Conservation (phyloP, 2,113 vertebrate genomes). For the Paedocypris sp. region DNA sequence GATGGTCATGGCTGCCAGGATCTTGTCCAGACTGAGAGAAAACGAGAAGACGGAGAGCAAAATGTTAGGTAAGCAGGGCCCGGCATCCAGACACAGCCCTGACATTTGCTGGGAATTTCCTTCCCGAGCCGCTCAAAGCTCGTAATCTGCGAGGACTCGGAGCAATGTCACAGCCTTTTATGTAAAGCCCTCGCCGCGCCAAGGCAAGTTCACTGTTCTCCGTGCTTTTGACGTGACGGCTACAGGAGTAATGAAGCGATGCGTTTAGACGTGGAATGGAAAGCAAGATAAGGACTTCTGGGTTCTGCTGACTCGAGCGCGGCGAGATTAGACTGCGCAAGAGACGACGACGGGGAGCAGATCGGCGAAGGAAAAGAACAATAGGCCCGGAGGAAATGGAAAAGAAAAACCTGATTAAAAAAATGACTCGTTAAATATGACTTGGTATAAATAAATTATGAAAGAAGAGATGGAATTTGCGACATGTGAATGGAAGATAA, state of each 20-base stretch:
- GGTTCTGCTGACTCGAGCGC: constrained; percentile 29
- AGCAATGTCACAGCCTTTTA: background rate
- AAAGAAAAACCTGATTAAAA: too few relatives aligned
- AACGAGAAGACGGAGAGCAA: constrained; percentile 30
- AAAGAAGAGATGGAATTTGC: too few relatives aligned
- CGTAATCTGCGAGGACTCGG: background rate
- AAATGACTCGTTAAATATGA: too few relatives aligned
- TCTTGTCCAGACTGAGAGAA: constrained; percentile 74
- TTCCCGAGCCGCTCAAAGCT: background rate
- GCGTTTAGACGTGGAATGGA: constrained; percentile 4
- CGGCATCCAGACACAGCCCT: constrained; percentile 43
- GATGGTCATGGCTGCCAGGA: constrained; percentile 87
- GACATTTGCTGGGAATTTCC: constrained; percentile 43
- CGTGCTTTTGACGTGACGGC: background rate
- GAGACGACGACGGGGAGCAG: too few relatives aligned
- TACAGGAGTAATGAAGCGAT: background rate
- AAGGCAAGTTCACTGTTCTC: background rate
- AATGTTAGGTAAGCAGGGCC: constrained; percentile 49
- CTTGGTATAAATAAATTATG: too few relatives aligned
- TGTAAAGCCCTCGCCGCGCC: background rate
- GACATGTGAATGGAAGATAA: too few relatives aligned
- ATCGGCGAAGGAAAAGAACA: constrained; percentile 25
- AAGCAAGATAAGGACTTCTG: constrained; percentile 40
- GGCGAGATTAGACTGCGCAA: too few relatives aligned
- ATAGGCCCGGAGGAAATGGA: too few relatives aligned